Percentiles rank a stretch among this genome's conserved stretches.
phyloP scores from a whole-genome alignment of 1,140 invertebrate species.

The Apis dorsata region DNA sequence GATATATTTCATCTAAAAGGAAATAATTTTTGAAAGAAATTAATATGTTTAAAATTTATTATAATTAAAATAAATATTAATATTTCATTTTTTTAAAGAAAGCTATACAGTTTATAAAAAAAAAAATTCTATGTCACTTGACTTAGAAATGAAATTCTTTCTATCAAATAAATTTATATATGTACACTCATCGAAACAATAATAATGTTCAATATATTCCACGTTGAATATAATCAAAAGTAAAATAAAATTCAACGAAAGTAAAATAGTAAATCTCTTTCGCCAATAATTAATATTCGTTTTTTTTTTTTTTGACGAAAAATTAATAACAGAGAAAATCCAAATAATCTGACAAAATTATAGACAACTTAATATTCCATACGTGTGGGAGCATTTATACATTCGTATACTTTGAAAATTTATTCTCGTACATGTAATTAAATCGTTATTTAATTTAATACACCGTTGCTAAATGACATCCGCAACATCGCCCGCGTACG shows the following conservation, averaged over 20 bases:
- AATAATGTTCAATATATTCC: not conserved
- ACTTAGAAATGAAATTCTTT: too few species aligned
- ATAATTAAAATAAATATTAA: too few species aligned
- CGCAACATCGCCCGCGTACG: not conserved
- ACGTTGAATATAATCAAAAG: not conserved
- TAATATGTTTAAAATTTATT: too few species aligned
- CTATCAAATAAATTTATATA: too few species aligned
- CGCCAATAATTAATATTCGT: not conserved
- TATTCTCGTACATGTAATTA: not conserved
- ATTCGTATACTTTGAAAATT: not conserved
- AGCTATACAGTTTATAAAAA: too few species aligned
- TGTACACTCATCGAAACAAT: not conserved
- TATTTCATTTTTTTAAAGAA: too few species aligned
- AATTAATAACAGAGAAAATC: not conserved
- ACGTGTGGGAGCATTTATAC: not conserved
- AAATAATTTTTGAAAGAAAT: too few species aligned
- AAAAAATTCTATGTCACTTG: too few species aligned
- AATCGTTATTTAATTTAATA: constrained; percentile 5
- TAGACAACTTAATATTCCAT: not conserved
- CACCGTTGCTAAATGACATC: not conserved
- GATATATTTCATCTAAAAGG: too few species aligned
- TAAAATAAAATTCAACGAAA: not conserved
- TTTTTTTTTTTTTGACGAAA: not conserved
- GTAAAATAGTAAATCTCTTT: not conserved
- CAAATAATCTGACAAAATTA: not conserved